phyloP scores from a whole-genome alignment of 1,140 invertebrate genomes.

The Neuroterus valhalla region DNA sequence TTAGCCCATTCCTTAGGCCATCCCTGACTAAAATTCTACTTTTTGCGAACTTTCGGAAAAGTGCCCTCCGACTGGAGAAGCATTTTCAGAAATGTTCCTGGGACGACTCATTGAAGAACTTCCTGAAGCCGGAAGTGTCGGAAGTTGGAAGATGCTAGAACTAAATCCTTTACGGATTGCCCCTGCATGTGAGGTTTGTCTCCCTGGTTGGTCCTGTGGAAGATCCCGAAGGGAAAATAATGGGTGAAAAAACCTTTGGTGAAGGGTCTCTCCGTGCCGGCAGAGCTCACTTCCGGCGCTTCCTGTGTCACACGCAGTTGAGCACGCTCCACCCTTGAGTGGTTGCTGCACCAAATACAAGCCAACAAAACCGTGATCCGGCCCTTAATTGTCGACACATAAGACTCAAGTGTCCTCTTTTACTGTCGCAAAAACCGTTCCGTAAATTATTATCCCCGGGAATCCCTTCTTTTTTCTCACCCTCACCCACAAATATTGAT shows the following conservation, averaged over 20 bases:
- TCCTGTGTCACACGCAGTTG: conserved; percentile 76
- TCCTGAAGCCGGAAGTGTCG: conserved; percentile 5
- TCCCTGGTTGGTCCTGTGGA: conserved; percentile 42
- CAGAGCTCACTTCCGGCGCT: conserved; percentile 64
- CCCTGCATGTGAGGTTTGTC: conserved; percentile 36
- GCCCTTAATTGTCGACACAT: conserved; percentile 66
- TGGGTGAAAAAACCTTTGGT: conserved; percentile 46
- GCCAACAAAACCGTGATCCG: conserved; percentile 35
- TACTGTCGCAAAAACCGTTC: conserved; percentile 16
- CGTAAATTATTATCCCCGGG: conserved; percentile 16
- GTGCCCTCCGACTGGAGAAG: too few species aligned
- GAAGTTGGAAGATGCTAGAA: conserved; percentile 1
- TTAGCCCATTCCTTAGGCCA: too few species aligned
- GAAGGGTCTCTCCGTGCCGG: conserved; percentile 50
- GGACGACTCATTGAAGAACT: neutral
- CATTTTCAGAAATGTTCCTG: neutral
- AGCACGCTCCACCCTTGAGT: conserved; percentile 66
- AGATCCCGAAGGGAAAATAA: conserved; percentile 35
- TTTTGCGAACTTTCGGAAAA: too few species aligned
- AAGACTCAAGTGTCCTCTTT: conserved; percentile 35
- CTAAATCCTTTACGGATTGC: conserved; percentile 12
- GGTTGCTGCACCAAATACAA: conserved; percentile 18
- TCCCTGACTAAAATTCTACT: too few species aligned
- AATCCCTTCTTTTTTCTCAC: neutral
- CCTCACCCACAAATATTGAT: neutral